Evolutionary conservation across 1,140 invertebrate species (phyloP).

Genomic region (Drosophila orosa): DNA sequence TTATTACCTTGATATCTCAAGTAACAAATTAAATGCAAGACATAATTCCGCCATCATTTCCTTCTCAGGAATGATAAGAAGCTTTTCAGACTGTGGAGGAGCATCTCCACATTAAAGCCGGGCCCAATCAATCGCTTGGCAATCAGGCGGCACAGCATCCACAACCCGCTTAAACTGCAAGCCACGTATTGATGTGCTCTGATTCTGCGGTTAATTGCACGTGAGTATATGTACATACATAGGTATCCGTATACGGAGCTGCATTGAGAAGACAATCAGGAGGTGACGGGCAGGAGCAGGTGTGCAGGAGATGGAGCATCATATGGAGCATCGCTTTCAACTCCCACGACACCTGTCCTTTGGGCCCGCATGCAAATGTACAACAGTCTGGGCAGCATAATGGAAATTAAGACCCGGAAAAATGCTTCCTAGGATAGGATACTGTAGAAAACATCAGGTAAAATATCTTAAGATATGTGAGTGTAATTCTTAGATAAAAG

Average conservation of each 20-base stretch:
- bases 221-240: constrained; percentile 13
- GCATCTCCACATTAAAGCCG: constrained; percentile 7
- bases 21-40: neutral
- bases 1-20: neutral
- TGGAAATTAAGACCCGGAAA: constrained; percentile 24
- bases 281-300: constrained; percentile 8
- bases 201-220: constrained; percentile 45
- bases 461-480: neutral
- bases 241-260: neutral
- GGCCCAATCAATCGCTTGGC: constrained; percentile 9
- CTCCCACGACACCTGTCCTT: constrained; percentile 18
- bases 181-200: constrained; percentile 33
- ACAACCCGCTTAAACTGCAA: constrained; percentile 29
- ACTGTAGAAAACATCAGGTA: neutral
- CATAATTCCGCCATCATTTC: neutral
- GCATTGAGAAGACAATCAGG: constrained; percentile 15
- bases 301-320: neutral
- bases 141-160: constrained; percentile 1
- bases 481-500: neutral
- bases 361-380: constrained; percentile 38
- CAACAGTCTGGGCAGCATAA: constrained; percentile 34
- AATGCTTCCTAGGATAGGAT: neutral
- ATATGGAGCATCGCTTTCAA: constrained; percentile 6
- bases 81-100: neutral
- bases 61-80: neutral